phyloP scores from a whole-genome alignment of 2,797 vertebrate genomes.

The Lindbergichthys nudifrons region DNA sequence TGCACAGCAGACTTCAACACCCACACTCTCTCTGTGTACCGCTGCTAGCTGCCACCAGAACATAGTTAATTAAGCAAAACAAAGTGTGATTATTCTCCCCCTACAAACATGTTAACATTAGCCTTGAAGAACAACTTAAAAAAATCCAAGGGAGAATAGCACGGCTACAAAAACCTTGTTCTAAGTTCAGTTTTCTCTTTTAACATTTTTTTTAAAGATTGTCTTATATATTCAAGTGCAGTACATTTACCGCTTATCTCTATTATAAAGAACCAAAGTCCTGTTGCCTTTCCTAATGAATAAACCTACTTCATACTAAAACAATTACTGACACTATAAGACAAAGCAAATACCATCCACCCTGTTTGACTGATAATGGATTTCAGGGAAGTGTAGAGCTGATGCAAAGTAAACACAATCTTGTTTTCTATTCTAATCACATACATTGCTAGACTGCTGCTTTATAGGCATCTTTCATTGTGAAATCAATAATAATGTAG shows the following conservation, averaged over 20 bases:
- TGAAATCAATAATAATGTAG: background rate
- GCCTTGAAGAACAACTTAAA: background rate
- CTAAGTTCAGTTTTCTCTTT: background rate
- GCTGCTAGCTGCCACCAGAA: constrained; percentile 18
- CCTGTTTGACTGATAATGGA: background rate
- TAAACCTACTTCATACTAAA: no score
- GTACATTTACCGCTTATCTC: no score
- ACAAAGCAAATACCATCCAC: background rate
- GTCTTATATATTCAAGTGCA: no score
- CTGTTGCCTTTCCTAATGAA: no score
- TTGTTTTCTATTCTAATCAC: background rate
- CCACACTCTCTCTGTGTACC: constrained; percentile 37
- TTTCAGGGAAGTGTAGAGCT: background rate
- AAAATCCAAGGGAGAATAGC: background rate
- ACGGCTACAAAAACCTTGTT: background rate
- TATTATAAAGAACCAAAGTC: no score
- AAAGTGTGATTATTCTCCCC: constrained; percentile 26
- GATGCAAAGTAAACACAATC: background rate
- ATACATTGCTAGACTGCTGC: background rate
- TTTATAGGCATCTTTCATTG: background rate
- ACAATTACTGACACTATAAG: background rate
- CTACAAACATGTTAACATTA: background rate
- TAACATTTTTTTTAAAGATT: no score
- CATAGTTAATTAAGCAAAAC: constrained; percentile 46
- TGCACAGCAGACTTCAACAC: constrained; percentile 53